Conservation (phyloP, 2,888 invertebrate species). For the Pteria penguin region DNA sequence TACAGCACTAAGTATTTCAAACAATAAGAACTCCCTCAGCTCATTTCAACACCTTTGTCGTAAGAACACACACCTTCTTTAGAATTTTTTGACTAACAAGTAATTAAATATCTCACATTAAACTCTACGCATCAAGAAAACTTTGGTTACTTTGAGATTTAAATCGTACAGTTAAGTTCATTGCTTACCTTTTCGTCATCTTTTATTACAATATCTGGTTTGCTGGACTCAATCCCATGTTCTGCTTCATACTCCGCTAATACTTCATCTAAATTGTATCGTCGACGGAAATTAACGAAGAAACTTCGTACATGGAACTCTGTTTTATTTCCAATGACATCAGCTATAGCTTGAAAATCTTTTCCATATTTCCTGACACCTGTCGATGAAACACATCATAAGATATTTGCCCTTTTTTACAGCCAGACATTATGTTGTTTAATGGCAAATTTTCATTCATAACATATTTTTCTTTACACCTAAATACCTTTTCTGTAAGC, state of each 20-base stretch:
- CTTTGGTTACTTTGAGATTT: too few species aligned
- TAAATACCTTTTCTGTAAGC: too few species aligned
- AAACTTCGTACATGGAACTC: slow-evolving; percentile 95
- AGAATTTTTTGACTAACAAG: too few species aligned
- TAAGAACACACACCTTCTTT: too few species aligned
- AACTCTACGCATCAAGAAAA: too few species aligned
- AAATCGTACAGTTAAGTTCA: too few species aligned
- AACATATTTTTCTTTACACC: too few species aligned
- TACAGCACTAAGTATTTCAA: too few species aligned
- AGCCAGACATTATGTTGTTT: neutral
- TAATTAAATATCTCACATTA: too few species aligned
- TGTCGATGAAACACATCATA: slow-evolving; percentile 64
- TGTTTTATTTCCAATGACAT: slow-evolving; percentile 96
- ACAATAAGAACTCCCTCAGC: too few species aligned
- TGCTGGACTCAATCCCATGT: slow-evolving; percentile 64
- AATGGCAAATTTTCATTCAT: neutral
- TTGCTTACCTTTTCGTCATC: slow-evolving; percentile 48
- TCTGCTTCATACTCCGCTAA: slow-evolving; percentile 86
- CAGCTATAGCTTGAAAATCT: slow-evolving; percentile 95
- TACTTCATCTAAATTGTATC: slow-evolving; percentile 89
- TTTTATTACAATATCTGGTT: slow-evolving; percentile 45
- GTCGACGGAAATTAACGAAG: slow-evolving; percentile 93
- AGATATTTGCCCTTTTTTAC: neutral
- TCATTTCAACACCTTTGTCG: too few species aligned
- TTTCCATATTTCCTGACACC: slow-evolving; percentile 85